These are phyloP conservation scores for Diorhabda sublineata DNA, from an alignment of 1,140 invertebrate species.

Conservation along the genomic window DNA sequence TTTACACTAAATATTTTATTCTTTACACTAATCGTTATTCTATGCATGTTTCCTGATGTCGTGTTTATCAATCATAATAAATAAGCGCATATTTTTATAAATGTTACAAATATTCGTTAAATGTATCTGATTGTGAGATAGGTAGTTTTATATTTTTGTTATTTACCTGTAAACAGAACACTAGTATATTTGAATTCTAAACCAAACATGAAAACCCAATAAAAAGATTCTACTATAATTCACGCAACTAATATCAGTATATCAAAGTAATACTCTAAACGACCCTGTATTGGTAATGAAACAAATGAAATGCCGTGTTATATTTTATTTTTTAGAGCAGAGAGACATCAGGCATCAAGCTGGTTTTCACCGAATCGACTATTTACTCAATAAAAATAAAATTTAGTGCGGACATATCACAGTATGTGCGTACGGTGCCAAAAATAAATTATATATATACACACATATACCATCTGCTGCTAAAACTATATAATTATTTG, in stretches of 20 bases:
- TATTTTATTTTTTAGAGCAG: not conserved
- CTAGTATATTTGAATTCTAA: too few relatives aligned
- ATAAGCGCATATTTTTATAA: too few relatives aligned
- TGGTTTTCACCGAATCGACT: slow-evolving; percentile 1
- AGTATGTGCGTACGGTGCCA: not conserved
- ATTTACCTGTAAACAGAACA: too few relatives aligned
- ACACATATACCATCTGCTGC: not conserved
- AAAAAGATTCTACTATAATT: not conserved
- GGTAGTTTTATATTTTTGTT: too few relatives aligned
- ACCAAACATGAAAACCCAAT: not conserved
- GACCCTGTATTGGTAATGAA: not conserved
- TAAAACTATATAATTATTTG: slow-evolving; percentile 3
- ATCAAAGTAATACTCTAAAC: not conserved
- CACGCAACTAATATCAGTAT: not conserved
- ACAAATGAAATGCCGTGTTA: not conserved
- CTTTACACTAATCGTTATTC: too few relatives aligned
- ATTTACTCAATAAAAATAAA: slow-evolving; percentile 3
- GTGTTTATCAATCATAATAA: too few relatives aligned
- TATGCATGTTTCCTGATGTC: too few relatives aligned
- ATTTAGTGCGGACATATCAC: not conserved
- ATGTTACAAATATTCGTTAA: too few relatives aligned
- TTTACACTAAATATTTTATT: too few relatives aligned
- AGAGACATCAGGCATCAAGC: slow-evolving; percentile 1
- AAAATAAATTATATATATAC: slow-evolving; percentile 3
- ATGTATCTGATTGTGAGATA: too few relatives aligned